Evolutionary conservation across 2,113 vertebrate species (phyloP).

Genomic region (Poecilia latipinna): DNA sequence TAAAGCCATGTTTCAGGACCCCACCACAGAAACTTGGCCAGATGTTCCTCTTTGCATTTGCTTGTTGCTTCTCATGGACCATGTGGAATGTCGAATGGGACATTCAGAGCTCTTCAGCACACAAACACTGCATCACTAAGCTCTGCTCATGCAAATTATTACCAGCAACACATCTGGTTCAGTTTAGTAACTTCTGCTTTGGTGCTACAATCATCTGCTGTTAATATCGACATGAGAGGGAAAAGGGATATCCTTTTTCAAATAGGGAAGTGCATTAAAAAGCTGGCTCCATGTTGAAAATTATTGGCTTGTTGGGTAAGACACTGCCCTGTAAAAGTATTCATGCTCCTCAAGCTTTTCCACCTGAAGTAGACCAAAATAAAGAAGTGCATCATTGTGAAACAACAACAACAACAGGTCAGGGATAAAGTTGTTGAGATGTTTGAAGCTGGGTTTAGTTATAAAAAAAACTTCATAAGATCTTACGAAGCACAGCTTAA

Average conservation of each 20-base stretch:
- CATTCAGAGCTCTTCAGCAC: conserved; percentile 73
- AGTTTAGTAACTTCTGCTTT: not conserved
- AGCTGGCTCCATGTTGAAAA: not conserved
- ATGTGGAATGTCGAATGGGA: conserved; percentile 87
- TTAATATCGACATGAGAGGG: not conserved
- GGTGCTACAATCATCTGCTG: not conserved
- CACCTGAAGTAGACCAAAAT: not conserved
- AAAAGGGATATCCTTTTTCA: not conserved
- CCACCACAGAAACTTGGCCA: conserved; percentile 85
- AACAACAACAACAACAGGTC: too few species aligned
- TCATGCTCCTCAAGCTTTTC: not conserved
- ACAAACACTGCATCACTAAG: not conserved
- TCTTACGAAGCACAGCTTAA: not conserved
- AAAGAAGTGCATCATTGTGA: not conserved
- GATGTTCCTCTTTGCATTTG: conserved; percentile 86
- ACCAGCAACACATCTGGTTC: not conserved
- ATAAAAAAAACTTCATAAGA: not conserved
- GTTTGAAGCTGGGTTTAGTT: too few species aligned
- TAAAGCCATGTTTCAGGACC: conserved; percentile 16
- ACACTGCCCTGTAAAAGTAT: not conserved
- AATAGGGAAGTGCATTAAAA: not conserved
- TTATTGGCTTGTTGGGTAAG: not conserved
- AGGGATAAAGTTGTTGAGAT: too few species aligned
- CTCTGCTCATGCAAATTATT: not conserved
- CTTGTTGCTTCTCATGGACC: conserved; percentile 89